Evolutionary conservation across 2,888 invertebrate species (phyloP).

Genomic region (Hydrotaea diabolus): DNA sequence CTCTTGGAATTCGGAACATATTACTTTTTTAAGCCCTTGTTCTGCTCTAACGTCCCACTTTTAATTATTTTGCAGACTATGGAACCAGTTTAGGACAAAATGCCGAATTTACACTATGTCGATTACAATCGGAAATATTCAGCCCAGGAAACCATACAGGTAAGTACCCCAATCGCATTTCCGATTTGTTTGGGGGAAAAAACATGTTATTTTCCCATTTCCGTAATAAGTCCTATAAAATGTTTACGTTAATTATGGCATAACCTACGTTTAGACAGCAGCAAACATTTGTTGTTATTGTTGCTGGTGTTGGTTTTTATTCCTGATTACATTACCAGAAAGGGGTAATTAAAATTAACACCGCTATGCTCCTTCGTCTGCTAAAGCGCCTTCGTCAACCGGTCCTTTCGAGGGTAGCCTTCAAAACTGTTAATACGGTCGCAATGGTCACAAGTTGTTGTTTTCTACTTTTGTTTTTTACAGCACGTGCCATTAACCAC

Average conservation of each 20-base stretch:
- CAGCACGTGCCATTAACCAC: slow-evolving; percentile 51
- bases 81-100: slow-evolving; percentile 63
- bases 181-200: slow-evolving; percentile 3
- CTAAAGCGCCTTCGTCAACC: neutral
- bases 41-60: neutral
- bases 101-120: slow-evolving; percentile 80
- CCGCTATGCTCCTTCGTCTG: neutral
- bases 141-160: slow-evolving; percentile 81
- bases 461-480: slow-evolving; percentile 28
- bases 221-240: slow-evolving; percentile 13
- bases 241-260: slow-evolving; percentile 19
- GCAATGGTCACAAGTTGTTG: slow-evolving; percentile 33
- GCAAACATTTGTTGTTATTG: neutral
- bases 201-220: slow-evolving; percentile 18
- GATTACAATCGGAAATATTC: slow-evolving; percentile 81
- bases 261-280: neutral
- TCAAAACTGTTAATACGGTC: slow-evolving; percentile 7
- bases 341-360: slow-evolving; percentile 43
- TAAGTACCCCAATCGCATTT: slow-evolving; percentile 70
- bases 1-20: slow-evolving; percentile 2
- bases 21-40: slow-evolving; percentile 14
- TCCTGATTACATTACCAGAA: slow-evolving; percentile 39
- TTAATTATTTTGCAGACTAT: slow-evolving; percentile 11
- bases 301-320: slow-evolving; percentile 21
- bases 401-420: neutral